Percentiles rank a stretch among this genome's conserved stretches.
Evolutionary conservation across 2,888 invertebrate species (phyloP).

Genomic region (Diloba caeruleocephala): DNA sequence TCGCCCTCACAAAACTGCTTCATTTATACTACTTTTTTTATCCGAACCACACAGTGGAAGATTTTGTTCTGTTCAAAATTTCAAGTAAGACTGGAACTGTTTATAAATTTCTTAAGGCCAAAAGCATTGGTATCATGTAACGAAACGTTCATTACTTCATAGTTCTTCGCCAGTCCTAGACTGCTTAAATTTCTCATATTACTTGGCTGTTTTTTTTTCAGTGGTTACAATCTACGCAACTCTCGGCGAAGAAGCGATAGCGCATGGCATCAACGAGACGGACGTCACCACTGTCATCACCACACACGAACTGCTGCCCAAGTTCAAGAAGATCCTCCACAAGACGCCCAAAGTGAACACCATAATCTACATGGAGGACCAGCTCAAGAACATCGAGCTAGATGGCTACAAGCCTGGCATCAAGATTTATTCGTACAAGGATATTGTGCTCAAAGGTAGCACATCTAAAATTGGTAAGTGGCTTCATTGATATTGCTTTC

Average conservation of each 20-base stretch:
- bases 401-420: constrained; percentile 93
- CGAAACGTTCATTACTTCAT: too few relatives aligned
- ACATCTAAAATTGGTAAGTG: constrained; percentile 77
- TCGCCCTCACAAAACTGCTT: too few relatives aligned
- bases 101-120: too few relatives aligned
- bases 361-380: constrained; percentile 96
- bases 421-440: constrained; percentile 92
- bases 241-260: constrained; percentile 98
- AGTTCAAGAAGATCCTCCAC: constrained; percentile 94
- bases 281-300: constrained; percentile 98
- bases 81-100: too few relatives aligned
- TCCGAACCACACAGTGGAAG: too few relatives aligned
- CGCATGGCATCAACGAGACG: constrained; percentile 99
- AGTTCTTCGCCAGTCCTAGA: too few relatives aligned
- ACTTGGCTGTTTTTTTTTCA: constrained; percentile 57
- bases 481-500: neutral
- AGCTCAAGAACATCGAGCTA: constrained; percentile 92
- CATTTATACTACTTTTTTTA: too few relatives aligned
- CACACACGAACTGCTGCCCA: constrained; percentile 96
- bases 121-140: too few relatives aligned
- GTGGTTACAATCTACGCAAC: constrained; percentile 99
- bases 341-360: constrained; percentile 93
- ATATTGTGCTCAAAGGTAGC: constrained; percentile 81
- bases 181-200: too few relatives aligned
- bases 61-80: too few relatives aligned